A percentile compares a stretch with the other conserved stretches of the same genome.
phyloP scores from a whole-genome alignment of 2,888 invertebrate species.

The Drosophila diplacantha region DNA sequence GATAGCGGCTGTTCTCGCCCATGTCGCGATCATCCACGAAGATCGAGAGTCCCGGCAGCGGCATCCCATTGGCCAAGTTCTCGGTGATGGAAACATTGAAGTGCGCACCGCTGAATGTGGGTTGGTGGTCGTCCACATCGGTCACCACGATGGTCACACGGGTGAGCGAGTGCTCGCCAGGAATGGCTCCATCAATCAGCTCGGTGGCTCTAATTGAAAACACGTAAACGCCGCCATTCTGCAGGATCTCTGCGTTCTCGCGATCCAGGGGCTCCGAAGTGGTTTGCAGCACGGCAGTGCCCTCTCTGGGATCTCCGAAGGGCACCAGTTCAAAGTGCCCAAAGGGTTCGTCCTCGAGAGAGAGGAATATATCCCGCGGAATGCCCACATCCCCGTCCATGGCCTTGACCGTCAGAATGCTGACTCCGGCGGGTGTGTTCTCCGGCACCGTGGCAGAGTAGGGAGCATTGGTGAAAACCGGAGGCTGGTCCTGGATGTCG shows the following conservation, averaged over 20 bases:
- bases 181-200: constrained; percentile 84
- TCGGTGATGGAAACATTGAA: constrained; percentile 87
- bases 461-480: constrained; percentile 88
- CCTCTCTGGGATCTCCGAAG: constrained; percentile 78
- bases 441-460: constrained; percentile 88
- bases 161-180: constrained; percentile 83
- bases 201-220: constrained; percentile 87
- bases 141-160: constrained; percentile 87
- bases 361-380: constrained; percentile 82
- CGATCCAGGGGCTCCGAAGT: constrained; percentile 84
- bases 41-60: constrained; percentile 85
- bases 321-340: constrained; percentile 83
- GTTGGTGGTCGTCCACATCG: constrained; percentile 87
- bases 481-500: constrained; percentile 91
- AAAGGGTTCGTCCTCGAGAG: constrained; percentile 83
- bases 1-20: constrained; percentile 85
- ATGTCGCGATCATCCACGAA: constrained; percentile 86
- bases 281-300: constrained; percentile 81
- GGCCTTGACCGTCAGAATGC: constrained; percentile 85
- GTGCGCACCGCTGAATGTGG: constrained; percentile 83
- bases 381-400: constrained; percentile 90
- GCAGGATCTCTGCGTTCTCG: constrained; percentile 85
- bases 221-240: constrained; percentile 87
- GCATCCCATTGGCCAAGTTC: constrained; percentile 84
- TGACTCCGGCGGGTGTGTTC: constrained; percentile 83